Conservation (phyloP, 2,797 vertebrate genomes). For the Acrossocheilus fasciatus region DNA sequence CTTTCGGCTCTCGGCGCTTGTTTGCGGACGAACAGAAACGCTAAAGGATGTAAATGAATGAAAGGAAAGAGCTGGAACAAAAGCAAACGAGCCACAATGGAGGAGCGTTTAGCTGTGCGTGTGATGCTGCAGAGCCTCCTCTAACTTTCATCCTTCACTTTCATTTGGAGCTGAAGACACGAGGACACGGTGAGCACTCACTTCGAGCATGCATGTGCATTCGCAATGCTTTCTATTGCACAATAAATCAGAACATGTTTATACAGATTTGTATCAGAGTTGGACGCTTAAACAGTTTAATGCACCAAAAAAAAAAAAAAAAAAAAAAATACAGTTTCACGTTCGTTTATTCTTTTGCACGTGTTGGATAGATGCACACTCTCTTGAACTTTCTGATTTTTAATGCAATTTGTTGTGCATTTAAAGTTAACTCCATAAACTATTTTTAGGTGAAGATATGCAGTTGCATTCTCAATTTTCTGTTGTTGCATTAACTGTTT, state of each 20-base stretch:
- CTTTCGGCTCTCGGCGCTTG: conserved; percentile 49
- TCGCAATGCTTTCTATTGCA: background rate
- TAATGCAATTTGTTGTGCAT: background rate
- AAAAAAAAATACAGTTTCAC: too few species aligned
- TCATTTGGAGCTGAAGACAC: conserved; percentile 27
- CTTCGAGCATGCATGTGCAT: background rate
- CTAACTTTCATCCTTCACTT: conserved; percentile 16
- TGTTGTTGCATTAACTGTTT: background rate
- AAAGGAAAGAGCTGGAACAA: conserved; percentile 65
- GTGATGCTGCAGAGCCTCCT: conserved; percentile 22
- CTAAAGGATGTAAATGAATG: conserved; percentile 49
- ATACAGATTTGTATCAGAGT: background rate
- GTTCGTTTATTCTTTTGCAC: background rate
- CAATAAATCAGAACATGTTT: background rate
- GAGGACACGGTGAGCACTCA: conserved; percentile 55
- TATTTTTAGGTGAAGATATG: background rate
- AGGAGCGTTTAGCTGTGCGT: conserved; percentile 65
- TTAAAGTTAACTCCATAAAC: background rate
- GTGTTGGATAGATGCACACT: background rate
- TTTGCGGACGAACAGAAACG: conserved; percentile 65
- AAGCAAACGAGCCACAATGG: conserved; percentile 67
- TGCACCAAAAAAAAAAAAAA: too few species aligned
- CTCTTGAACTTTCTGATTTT: background rate
- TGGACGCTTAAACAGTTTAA: background rate
- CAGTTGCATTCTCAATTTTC: background rate